These are phyloP conservation scores for Heliconius sara DNA, from an alignment of 2,888 invertebrate genomes.

Conservation along the genomic window DNA sequence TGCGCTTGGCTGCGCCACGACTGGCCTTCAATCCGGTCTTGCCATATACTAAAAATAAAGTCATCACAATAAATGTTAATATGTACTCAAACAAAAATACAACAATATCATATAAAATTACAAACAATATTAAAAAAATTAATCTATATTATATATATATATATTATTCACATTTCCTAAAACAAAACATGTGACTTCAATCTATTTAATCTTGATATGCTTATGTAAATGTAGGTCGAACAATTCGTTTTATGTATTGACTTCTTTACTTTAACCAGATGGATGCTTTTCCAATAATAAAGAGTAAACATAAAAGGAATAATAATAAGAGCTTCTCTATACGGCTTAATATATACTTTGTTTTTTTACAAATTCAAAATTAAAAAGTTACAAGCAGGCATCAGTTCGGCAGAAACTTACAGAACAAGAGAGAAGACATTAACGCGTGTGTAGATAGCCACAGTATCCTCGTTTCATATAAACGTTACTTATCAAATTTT, in stretches of 20 bases:
- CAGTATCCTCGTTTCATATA: too few relatives aligned
- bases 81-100: neutral
- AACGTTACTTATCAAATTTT: too few relatives aligned
- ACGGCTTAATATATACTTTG: neutral
- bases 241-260: constrained; percentile 22
- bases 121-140: neutral
- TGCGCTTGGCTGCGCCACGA: too few relatives aligned
- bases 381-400: too few relatives aligned
- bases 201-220: constrained; percentile 13
- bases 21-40: too few relatives aligned
- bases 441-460: neutral
- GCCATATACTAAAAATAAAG: too few relatives aligned
- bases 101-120: neutral
- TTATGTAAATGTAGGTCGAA: constrained; percentile 16
- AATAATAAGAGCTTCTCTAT: neutral
- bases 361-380: neutral
- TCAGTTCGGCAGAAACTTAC: neutral
- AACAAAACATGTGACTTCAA: constrained; percentile 6
- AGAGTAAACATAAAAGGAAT: constrained; percentile 10
- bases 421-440: too few relatives aligned
- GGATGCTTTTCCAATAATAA: neutral
- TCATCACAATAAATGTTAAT: neutral
- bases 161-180: neutral
- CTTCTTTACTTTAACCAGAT: constrained; percentile 18
- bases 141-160: too few relatives aligned